Evolutionary conservation across 2,113 vertebrate genomes (phyloP), one percentile per base, ranked within the genome.

Genomic region (Silurus meridionalis): DNA sequence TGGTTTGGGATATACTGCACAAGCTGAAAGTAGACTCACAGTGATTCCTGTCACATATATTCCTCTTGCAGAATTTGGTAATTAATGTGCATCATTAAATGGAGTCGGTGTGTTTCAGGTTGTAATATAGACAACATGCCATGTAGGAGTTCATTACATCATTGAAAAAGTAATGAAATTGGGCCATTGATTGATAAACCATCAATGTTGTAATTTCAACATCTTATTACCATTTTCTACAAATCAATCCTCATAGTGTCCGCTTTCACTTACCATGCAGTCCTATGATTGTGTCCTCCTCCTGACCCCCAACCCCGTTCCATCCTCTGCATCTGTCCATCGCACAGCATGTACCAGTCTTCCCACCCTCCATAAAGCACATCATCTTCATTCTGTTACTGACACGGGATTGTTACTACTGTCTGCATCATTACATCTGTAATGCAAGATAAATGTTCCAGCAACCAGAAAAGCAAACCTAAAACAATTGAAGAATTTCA

Each of bases 301-400:
- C 46, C 25, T 83, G 80, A 66, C 61, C 71, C 61, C 3, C 46
- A 63, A 52, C 48, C 74, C 66, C 8, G 48, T 74, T 74, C 64
- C 74, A 46, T 79, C 52, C 77, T 67, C 57, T 23, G 60, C 75
- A 86, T 89, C 88, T 89, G 88, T 86, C 85, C 85, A 84, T 86
- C 75, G 83, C 52, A 80, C 23, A 13, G 28, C 63, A 72, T 58
- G n/a, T 37, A 37, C 46, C 67, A 55, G 66, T 86, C 61, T 9
- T 84, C 57, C 25, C 81, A 57, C 66, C 23, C 60, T 75, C 66
- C 28, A 50, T 74, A 67, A 66, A 83, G 52, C 71, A 57, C 46
- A 71, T 61, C 79, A 86, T 77, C 61, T 58, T 69, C 60, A n/a
- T 37, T 67, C 80, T 67, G 72, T 48, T 55, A 55, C 61, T 48